Conservation (phyloP, 2,113 vertebrate species). For the Mustela lutreola region DNA sequence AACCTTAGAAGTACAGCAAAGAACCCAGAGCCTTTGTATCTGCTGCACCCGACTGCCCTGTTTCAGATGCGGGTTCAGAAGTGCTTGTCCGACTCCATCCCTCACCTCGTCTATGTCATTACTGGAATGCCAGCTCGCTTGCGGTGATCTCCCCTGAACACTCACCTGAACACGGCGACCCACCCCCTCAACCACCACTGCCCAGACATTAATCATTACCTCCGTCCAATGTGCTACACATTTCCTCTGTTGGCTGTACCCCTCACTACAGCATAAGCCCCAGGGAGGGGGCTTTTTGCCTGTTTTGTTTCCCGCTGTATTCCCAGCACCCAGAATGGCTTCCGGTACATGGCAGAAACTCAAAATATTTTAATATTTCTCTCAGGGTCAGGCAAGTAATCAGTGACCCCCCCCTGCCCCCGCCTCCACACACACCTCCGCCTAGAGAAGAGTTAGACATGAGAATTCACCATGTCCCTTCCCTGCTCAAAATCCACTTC, state of each 20-base stretch:
- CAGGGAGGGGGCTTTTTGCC: background rate
- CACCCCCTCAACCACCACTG: rapidly evolving
- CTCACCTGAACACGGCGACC: background rate
- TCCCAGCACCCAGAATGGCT: background rate
- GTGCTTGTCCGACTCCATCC: background rate
- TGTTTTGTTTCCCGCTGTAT: background rate
- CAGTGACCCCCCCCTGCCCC: background rate
- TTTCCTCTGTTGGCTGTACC: too few relatives aligned
- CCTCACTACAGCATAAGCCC: background rate
- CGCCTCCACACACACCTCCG: background rate
- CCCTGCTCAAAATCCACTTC: background rate
- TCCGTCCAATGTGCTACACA: rapidly evolving
- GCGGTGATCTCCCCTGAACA: background rate
- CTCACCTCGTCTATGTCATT: background rate
- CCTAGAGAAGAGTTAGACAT: background rate
- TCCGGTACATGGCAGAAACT: background rate
- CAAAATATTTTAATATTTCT: background rate
- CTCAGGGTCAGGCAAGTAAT: background rate
- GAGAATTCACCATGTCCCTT: background rate
- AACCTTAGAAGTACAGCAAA: background rate
- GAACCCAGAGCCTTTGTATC: background rate
- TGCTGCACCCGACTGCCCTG: background rate
- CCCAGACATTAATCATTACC: too few relatives aligned
- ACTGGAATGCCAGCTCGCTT: too few relatives aligned
- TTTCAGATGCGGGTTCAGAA: background rate